Evolutionary conservation across 2,113 vertebrate species (phyloP).

Genomic region (Elachura formosa): DNA sequence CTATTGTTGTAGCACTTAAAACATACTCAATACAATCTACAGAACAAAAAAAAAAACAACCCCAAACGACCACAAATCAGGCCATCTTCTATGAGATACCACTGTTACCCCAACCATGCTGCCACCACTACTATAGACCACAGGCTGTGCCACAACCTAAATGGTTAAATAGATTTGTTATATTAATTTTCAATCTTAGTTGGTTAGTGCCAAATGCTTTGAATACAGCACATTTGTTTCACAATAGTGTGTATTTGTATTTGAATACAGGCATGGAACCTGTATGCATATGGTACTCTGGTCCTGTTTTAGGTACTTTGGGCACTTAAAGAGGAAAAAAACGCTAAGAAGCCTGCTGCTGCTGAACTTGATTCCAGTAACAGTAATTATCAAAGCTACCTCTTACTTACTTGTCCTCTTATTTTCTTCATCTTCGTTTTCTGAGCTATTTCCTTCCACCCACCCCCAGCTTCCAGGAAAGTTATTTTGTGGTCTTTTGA

Average conservation of each 20-base stretch:
- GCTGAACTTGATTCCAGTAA: conserved; percentile 14
- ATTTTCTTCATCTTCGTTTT: background rate
- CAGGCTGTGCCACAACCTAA: background rate
- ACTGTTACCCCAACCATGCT: background rate
- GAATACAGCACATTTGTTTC: background rate
- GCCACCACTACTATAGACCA: background rate
- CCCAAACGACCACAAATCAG: background rate
- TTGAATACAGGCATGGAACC: background rate
- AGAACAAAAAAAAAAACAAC: background rate
- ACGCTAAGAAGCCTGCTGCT: background rate
- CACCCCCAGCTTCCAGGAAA: conserved; percentile 15
- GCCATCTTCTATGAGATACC: background rate
- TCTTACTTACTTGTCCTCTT: background rate
- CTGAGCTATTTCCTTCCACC: conserved; percentile 7
- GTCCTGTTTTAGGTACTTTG: background rate
- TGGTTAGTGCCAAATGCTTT: background rate
- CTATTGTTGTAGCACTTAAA: background rate
- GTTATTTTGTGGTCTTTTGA: background rate
- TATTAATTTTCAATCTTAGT: background rate
- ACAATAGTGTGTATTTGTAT: background rate
- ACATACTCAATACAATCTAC: background rate
- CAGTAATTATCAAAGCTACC: background rate
- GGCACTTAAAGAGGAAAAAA: background rate
- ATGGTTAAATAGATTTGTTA: background rate
- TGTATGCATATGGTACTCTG: background rate